These are phyloP conservation scores for Sebastes melanostomus DNA, from an alignment of 2,797 vertebrate species.

Conservation along the genomic window DNA sequence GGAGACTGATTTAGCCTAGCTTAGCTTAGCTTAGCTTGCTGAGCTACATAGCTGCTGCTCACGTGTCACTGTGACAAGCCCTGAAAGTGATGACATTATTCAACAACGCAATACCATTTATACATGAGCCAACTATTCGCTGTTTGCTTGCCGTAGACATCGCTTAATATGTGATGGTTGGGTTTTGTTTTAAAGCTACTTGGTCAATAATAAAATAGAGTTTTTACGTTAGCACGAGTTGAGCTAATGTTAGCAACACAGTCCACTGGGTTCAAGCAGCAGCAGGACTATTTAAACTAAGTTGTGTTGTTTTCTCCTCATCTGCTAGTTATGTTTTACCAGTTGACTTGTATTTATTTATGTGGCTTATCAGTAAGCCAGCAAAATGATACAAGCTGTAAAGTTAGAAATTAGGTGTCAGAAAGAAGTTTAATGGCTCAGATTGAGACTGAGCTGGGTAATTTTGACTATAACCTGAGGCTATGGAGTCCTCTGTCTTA, in stretches of 20 bases:
- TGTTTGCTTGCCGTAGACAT: rapidly evolving
- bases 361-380: rapidly evolving
- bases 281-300: not conserved
- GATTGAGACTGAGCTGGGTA: not conserved
- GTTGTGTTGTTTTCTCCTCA: not conserved
- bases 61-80: conserved; percentile 76
- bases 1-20: conserved; percentile 27
- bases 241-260: conserved; percentile 36
- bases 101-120: not conserved
- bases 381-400: not conserved
- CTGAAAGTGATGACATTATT: conserved; percentile 42
- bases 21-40: conserved; percentile 52
- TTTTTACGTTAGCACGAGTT: conserved; percentile 5
- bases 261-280: not conserved
- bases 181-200: not conserved
- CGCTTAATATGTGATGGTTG: rapidly evolving
- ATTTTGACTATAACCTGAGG: not conserved
- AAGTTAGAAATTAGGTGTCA: not conserved
- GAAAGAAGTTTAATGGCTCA: not conserved
- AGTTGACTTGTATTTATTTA: not conserved
- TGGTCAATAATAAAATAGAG: not conserved
- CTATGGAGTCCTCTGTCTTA: no score
- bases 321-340: not conserved
- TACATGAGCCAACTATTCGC: rapidly evolving
- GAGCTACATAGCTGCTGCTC: conserved; percentile 69